These are phyloP conservation scores for Athetis lepigone DNA, from an alignment of 2,888 invertebrate species.

Conservation along the genomic window DNA sequence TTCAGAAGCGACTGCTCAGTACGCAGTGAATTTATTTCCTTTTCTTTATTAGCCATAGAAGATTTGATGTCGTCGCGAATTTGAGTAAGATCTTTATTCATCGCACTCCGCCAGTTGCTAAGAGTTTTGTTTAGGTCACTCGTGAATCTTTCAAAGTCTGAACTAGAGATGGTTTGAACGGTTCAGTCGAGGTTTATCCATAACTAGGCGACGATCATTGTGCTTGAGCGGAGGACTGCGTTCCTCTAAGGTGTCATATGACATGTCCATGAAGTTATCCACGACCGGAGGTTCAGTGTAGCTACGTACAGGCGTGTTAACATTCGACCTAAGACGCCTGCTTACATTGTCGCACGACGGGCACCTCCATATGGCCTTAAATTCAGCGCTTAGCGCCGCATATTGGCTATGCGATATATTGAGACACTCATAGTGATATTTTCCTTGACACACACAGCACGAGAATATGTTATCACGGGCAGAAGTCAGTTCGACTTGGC, in stretches of 20 bases:
- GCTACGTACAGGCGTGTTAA: constrained; percentile 15
- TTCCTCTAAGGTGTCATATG: constrained; percentile 1
- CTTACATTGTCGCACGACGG: constrained; percentile 15
- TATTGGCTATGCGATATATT: constrained; percentile 2
- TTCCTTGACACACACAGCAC: constrained; percentile 3
- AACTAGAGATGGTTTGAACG: constrained; percentile 1
- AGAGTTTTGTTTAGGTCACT: not conserved
- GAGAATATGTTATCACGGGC: not conserved
- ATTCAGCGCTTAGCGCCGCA: constrained; percentile 3
- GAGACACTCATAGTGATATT: constrained; percentile 15
- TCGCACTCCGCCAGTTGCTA: constrained; percentile 5
- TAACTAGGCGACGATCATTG: not conserved
- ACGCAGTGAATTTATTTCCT: constrained; percentile 6
- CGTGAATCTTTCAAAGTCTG: constrained; percentile 11
- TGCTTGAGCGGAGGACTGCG: not conserved
- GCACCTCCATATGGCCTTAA: constrained; percentile 15
- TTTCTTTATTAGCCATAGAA: constrained; percentile 2
- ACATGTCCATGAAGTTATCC: constrained; percentile 15
- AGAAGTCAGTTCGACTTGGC: constrained; percentile 5
- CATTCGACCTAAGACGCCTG: constrained; percentile 14
- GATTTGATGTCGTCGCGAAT: constrained; percentile 15
- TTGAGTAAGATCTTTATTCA: constrained; percentile 9
- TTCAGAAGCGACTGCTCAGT: constrained; percentile 13
- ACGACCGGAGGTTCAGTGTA: constrained; percentile 2
- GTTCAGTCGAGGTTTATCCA: not conserved